These are phyloP conservation scores for Melanotaenia maccullochi DNA, from an alignment of 2,797 vertebrate genomes.

Conservation along the genomic window DNA sequence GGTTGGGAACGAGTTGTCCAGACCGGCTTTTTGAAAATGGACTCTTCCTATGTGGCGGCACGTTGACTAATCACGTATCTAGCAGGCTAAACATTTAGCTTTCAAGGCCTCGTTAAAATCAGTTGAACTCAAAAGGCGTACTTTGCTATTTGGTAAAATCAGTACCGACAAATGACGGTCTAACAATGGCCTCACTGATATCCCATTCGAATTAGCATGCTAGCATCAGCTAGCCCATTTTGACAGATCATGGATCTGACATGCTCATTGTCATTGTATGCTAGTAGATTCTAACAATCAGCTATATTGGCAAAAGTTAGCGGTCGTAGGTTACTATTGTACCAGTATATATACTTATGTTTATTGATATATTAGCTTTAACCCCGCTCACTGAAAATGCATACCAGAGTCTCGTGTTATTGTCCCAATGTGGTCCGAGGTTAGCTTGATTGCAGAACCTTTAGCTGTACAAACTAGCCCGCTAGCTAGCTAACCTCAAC, in stretches of 20 bases:
- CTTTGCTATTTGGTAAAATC: constrained; percentile 19
- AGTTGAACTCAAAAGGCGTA: background rate
- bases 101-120: constrained; percentile 32
- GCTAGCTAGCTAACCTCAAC: constrained; percentile 69
- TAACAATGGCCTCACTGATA: constrained; percentile 71
- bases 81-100: constrained; percentile 53
- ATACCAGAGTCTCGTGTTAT: constrained; percentile 57
- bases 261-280: constrained; percentile 79
- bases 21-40: constrained; percentile 95
- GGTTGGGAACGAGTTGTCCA: constrained; percentile 81
- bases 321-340: background rate
- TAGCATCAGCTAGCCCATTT: constrained; percentile 74
- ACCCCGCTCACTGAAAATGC: background rate
- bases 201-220: constrained; percentile 71
- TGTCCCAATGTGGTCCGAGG: constrained; percentile 50
- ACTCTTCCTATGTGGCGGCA: constrained; percentile 89
- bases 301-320: constrained; percentile 16
- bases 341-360: background rate
- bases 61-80: constrained; percentile 80
- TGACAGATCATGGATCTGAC: constrained; percentile 79
- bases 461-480: constrained; percentile 66
- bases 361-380: background rate
- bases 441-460: constrained; percentile 48
- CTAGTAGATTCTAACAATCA: constrained; percentile 57
- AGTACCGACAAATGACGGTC: constrained; percentile 47